Evolutionary conservation across 2,113 vertebrate species (phyloP), one percentile per base, ranked within the genome.

Genomic region (Trichomycterus rosablanca): DNA sequence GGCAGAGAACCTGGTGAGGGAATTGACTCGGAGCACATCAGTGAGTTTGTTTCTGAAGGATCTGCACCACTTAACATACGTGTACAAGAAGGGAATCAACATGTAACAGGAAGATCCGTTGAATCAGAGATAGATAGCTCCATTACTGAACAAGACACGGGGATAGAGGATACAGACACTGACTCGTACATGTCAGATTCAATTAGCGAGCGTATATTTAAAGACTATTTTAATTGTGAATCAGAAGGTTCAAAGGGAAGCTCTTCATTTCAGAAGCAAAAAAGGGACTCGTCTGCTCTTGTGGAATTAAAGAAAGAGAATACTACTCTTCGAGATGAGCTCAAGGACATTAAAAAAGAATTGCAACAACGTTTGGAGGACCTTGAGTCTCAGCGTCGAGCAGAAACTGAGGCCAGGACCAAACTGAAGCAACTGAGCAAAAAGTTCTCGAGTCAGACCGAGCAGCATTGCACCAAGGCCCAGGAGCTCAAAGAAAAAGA

Each of bases 1-100:
- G 81, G 80, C 56, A 81, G 86, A 77, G 86, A 87, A 50, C 86
- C 87, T 1, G 86, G 82, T 5, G 87, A 89, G 66, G 87, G 87
- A 52, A 87, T 86, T 0, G 86, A 89, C 63, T 82, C 85, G 0
- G 84, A 87, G 61, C 78, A 85, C 44, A 81, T 87, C 28, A 64
- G 10, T 15, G 53, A 24, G 15, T 16, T 69, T 18, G 61, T 53
- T n/a, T 59, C 77, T 15, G 52, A 64, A 18, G 35, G 65, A 15
- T 55, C 28, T 5, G 68, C 68, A 66, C 76, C 51, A 75, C 26
- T 30, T 69, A 82, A 58, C 18, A 57, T 50, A 50, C 67, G 44
- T 60, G 30, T 46, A 60, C 50, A 50, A 9, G 59, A 30, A 24
- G 19, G 15, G 6, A 45, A 65, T 26, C 57, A 60, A 30, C 34